Evolutionary conservation across 2,797 vertebrate species (phyloP).

Genomic region (Triplophysa yarkandensis): DNA sequence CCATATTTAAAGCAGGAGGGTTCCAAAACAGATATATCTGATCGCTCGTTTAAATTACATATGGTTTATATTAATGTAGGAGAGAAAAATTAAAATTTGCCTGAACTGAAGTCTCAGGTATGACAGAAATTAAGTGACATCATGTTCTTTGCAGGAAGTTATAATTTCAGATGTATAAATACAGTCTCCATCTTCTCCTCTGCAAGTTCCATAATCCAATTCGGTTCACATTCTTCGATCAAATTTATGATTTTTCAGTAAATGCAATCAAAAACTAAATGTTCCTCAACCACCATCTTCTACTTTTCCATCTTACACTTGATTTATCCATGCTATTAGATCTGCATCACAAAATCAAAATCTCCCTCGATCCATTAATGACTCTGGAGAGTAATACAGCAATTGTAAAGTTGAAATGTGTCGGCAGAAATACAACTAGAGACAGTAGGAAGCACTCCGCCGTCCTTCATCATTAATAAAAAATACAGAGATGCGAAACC

Average conservation of each 20-base stretch:
- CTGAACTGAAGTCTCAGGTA: neutral
- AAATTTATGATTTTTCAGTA: neutral
- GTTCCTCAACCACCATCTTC: neutral
- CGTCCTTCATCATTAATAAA: conserved; percentile 60
- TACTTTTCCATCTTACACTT: neutral
- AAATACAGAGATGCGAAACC: conserved; percentile 53
- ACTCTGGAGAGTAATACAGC: conserved; percentile 28
- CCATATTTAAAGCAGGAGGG: conserved; percentile 4
- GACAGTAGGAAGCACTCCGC: conserved; percentile 25
- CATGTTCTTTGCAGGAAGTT: neutral
- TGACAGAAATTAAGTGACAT: neutral
- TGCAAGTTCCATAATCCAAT: neutral
- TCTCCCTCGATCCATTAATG: conserved; percentile 37
- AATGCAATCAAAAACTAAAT: conserved; percentile 12
- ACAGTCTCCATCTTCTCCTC: neutral
- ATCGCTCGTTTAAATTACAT: no score
- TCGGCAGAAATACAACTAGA: conserved; percentile 25
- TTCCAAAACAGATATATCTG: no score
- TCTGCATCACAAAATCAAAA: conserved; percentile 17
- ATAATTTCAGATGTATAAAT: neutral
- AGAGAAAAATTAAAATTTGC: neutral
- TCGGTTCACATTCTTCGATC: neutral
- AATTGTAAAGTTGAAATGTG: conserved; percentile 29
- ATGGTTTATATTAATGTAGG: neutral
- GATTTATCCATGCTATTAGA: conserved; percentile 12